These are phyloP conservation scores for Brienomyrus brachyistius DNA, from an alignment of 2,113 vertebrate species.

Conservation along the genomic window DNA sequence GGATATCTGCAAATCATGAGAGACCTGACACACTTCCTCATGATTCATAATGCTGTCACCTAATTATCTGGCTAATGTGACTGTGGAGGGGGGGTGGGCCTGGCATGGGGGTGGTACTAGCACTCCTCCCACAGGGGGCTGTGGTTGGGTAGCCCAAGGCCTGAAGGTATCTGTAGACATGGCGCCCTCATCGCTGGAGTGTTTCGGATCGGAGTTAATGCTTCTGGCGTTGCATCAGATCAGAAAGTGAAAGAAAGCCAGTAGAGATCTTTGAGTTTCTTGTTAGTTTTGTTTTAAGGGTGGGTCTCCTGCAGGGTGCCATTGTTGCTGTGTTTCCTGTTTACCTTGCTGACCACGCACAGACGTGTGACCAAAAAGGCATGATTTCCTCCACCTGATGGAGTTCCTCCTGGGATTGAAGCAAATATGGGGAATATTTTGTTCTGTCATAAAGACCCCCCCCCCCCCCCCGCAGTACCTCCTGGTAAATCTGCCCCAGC, in stretches of 20 bases:
- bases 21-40: background rate
- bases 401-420: background rate
- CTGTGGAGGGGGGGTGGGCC: background rate
- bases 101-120: background rate
- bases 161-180: background rate
- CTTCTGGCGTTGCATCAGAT: background rate
- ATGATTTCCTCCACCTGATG: background rate
- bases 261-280: background rate
- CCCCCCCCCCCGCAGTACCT: background rate
- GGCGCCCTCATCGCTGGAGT: background rate
- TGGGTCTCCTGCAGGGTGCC: background rate
- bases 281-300: background rate
- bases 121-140: background rate
- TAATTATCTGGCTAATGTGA: background rate
- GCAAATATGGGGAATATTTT: background rate
- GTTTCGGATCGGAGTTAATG: background rate
- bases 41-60: background rate
- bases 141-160: background rate
- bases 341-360: background rate
- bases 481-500: background rate
- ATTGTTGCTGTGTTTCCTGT: background rate
- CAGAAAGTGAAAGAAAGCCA: background rate
- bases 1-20: background rate
- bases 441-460: background rate
- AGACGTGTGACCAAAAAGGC: background rate